Base-by-base conservation (phyloP, 2,797 vertebrate species). In the Enteromius trimaculatus region DNA sequence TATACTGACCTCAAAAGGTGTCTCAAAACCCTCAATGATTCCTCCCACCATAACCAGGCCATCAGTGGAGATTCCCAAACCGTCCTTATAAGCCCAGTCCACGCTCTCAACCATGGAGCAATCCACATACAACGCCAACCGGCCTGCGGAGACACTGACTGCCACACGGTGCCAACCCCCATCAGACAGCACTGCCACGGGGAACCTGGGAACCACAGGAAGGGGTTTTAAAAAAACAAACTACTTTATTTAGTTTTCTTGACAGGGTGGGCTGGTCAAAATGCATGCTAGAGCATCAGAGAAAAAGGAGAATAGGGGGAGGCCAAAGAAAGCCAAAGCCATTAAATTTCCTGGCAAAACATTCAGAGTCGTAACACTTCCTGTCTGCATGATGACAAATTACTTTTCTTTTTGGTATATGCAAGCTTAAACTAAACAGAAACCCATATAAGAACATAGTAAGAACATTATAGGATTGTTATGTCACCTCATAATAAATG, bases 41-140 rank as follows among this genome's bases (percentile, higher is more conserved):
- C 97, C 97, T 42, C 97, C 97, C 0, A 97, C 21, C 91, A 97
- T 88, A 66, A 97, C 80, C 55, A 97, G 94, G 6, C 96, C 96
- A 0, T 97, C 94, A 0, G 92, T 91, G 87, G 86, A 83, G 88
- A 97, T 91, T 49, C 90, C 94, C 90, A 96, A 90, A 44, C 96
- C 95, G 0, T 92, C 94, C 0, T 91, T 91, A 68, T 95, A 93
- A 39, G 91, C 92, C 97, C 97, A 98, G 84, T 93, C 94, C 47
- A 96, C 94, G 0, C 92, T 95, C 90, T 97, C 96, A 89, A 95
- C 90, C 92, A 96, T 93, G 39, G 89, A 86, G 55, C 97, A 98
- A 93, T 98, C 96, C 90, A 97, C 94, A 0, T 96, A 95, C 78
- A 97, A 37, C 0, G 89, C 91, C 86, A 98, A 86, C 5, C 89